phyloP scores from a whole-genome alignment of 2,888 invertebrate species.

The Coelogynopora nodosa region DNA sequence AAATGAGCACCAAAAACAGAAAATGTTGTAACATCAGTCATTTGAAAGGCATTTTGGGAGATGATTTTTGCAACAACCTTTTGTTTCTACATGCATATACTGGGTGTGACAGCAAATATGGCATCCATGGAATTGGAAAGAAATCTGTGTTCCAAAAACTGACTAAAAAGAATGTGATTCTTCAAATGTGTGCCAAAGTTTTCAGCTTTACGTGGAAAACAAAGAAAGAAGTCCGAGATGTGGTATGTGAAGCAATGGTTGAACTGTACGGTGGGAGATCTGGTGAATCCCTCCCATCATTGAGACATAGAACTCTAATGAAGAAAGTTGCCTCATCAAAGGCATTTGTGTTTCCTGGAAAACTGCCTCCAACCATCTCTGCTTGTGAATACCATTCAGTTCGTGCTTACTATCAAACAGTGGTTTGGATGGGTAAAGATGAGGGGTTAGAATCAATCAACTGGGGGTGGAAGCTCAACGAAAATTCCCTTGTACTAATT shows the following conservation, averaged over 20 bases:
- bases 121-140: conserved; percentile 10
- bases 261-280: background rate
- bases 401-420: background rate
- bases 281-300: background rate
- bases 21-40: background rate
- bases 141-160: background rate
- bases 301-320: background rate
- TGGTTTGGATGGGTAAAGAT: background rate
- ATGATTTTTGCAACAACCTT: background rate
- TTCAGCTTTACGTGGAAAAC: background rate
- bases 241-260: background rate
- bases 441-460: too few relatives aligned
- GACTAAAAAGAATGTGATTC: background rate
- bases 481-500: too few relatives aligned
- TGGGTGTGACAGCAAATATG: background rate
- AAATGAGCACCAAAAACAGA: background rate
- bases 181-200: background rate
- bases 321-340: background rate
- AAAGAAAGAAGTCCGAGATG: background rate
- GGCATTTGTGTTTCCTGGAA: background rate
- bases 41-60: conserved; percentile 2
- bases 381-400: background rate
- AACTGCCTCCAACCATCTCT: background rate
- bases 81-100: conserved; percentile 22
- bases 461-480: too few relatives aligned